phyloP scores from a whole-genome alignment of 2,797 vertebrate species.

The Thamnophis elegans region DNA sequence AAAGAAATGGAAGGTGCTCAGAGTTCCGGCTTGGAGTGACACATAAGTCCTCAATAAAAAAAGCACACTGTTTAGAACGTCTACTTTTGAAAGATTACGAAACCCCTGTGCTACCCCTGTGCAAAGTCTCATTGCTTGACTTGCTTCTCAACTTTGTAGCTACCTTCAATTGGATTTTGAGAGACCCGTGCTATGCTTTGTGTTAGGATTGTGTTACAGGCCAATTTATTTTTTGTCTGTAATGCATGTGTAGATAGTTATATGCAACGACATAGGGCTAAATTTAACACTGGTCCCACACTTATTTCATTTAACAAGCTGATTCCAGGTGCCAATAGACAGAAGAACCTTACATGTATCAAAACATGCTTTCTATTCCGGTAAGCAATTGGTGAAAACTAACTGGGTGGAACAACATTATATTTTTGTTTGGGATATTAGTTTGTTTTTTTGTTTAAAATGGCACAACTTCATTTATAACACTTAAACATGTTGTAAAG shows the following conservation, averaged over 20 bases:
- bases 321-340: constrained; percentile 11
- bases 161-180: constrained; percentile 19
- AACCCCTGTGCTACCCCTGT: constrained; percentile 31
- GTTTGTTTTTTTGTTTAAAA: constrained; percentile 22
- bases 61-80: constrained; percentile 55
- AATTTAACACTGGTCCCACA: constrained; percentile 26
- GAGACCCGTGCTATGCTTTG: fast-evolving
- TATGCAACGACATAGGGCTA: constrained; percentile 24
- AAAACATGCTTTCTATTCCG: neutral
- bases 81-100: constrained; percentile 58
- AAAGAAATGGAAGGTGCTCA: neutral
- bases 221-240: constrained; percentile 31
- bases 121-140: neutral
- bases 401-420: constrained; percentile 25
- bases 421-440: constrained; percentile 39
- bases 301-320: constrained; percentile 25
- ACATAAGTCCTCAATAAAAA: neutral
- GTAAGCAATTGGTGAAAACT: neutral
- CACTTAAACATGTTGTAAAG: constrained; percentile 47
- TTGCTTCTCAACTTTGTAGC: constrained; percentile 7
- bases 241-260: constrained; percentile 19
- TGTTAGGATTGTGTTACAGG: constrained; percentile 17
- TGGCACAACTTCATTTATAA: constrained; percentile 47
- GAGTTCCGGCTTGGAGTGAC: neutral
- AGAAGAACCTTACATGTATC: constrained; percentile 2